Base-by-base conservation (phyloP, 2,797 vertebrate species). In the Melanotaenia trifasciata region DNA sequence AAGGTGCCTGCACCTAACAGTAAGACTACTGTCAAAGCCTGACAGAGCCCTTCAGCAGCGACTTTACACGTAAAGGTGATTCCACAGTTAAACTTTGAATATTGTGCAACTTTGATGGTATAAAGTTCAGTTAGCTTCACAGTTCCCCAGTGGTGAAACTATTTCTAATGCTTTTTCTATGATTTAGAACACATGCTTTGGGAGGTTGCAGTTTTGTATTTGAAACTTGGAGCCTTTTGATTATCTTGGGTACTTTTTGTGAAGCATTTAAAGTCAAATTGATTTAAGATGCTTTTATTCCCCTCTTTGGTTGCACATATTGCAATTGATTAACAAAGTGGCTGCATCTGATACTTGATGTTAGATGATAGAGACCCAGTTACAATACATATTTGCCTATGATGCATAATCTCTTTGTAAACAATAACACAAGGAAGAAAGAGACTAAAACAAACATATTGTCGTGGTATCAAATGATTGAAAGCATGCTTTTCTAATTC, bases 91-190 rank as follows among this genome's bases (percentile, higher is more conserved):
- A 33, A 56, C 35, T 38, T 64, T 74, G 36, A 70, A 62, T 30
- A 67, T 76, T 82, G 54, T 24, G 66, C 58, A 58, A 66, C 64
- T 75, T 73, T 69, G 59, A 64, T 56, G 54, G 72, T 36, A 59
- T 40, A 32, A 71, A 45, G 64, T 58, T 78, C 66, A 65, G 28
- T 51, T 24, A 64, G 54, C 57, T 80, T 85, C 62, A 22, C 54
- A 28, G 58, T 58, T 72, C 68, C 76, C 65, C 54, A 26, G 67
- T 70, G 74, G 56, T 32, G 32, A 70, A 58, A 64, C 56, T 12
- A 32, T 61, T 69, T 82, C 72, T 58, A 72, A 79, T 79, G 61
- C 26, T 22, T 71, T 72, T 69, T 67, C 64, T 61, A 47, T 33
- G 60, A 59, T 36, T 50, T 67, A 58, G 69, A 66, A 20, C 7